Evolutionary conservation across 2,888 invertebrate species (phyloP), one percentile per base, ranked within the genome.

Genomic region (Habroteleia sp.): DNA sequence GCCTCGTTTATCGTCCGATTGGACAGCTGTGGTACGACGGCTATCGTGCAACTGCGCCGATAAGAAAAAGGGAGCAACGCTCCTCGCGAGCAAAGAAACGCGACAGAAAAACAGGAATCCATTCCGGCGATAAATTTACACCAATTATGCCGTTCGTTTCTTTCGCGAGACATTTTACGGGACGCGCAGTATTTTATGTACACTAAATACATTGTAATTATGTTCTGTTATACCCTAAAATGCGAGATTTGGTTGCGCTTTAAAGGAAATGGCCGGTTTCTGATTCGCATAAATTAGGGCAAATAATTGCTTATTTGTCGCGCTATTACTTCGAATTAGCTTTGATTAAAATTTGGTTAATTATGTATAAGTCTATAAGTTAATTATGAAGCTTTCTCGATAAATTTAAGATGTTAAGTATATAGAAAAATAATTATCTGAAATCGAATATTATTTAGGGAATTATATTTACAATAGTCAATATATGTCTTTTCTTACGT

Each of bases 141-240:
- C 37, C 68, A 74, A 60, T 68, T 74, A 63, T 52, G 52, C 6
- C 63, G 52, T 56, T 52, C 58, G 39, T 69, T 74, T 58, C 56
- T 65, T 65, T 46, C 54, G 29, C 27, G 25, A 31, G 41, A 44
- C 31, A 42, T 52, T 74, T 74, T 69, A 65, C 50, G 42, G 69
- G 39, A n/a, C n/a, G 11, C 37, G 65, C 44, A 37, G 60, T 74
- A 63, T 37, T 69, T 74, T 63, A 74, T 31, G 27, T 31, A 44
- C 10, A 17, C 50, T 63, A 74, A 69, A 35, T 74, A 50, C 68
- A 74, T 74, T 74, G 56, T 63, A 69, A 69, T 74, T 69, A 74
- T 50, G 42, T 58, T 63, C 48, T 23, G 48, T 58, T 62, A n/a
- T 60, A 33, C 29, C 52, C 39, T 68, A 62, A 69, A 56, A 50